phyloP scores from a whole-genome alignment of 2,888 invertebrate genomes.

The Noctuana brunneofusca region DNA sequence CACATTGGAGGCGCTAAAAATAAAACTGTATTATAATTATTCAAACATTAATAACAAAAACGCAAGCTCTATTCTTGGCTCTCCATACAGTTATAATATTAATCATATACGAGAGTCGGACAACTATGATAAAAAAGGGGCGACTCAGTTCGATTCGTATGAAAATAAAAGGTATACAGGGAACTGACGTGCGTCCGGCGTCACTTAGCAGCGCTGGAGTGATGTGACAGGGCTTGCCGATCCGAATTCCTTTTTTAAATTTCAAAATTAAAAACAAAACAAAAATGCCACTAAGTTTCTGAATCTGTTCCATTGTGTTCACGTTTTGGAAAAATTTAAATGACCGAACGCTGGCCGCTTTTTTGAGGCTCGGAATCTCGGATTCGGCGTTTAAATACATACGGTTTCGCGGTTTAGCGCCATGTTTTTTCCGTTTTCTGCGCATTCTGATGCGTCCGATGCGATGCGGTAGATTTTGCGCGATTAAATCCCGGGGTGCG shows the following conservation, averaged over 20 bases:
- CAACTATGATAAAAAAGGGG: conserved; percentile 78
- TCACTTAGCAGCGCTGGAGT: conserved; percentile 82
- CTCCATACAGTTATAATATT: conserved; percentile 56
- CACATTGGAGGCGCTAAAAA: not conserved
- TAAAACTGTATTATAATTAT: not conserved
- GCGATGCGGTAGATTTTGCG: conserved; percentile 74
- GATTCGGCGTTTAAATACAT: conserved; percentile 82
- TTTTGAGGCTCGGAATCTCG: conserved; percentile 73
- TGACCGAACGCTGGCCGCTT: conserved; percentile 71
- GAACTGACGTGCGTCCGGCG: conserved; percentile 82
- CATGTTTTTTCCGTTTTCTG: conserved; percentile 82
- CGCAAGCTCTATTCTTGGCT: conserved; percentile 2
- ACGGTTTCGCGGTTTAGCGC: conserved; percentile 81
- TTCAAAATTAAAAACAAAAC: conserved; percentile 72
- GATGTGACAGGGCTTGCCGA: conserved; percentile 82
- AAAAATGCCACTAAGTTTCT: conserved; percentile 57
- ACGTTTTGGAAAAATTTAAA: conserved; percentile 82
- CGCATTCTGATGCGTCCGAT: conserved; percentile 73
- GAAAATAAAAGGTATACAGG: conserved; percentile 79
- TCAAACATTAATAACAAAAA: not conserved
- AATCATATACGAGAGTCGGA: conserved; percentile 66
- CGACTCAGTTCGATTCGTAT: conserved; percentile 73
- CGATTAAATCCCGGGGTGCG: conserved; percentile 75
- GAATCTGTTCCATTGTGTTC: conserved; percentile 82
- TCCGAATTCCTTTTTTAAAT: conserved; percentile 77